Evolutionary conservation across 2,113 vertebrate genomes (phyloP).

Genomic region (Spea multiplicata): DNA sequence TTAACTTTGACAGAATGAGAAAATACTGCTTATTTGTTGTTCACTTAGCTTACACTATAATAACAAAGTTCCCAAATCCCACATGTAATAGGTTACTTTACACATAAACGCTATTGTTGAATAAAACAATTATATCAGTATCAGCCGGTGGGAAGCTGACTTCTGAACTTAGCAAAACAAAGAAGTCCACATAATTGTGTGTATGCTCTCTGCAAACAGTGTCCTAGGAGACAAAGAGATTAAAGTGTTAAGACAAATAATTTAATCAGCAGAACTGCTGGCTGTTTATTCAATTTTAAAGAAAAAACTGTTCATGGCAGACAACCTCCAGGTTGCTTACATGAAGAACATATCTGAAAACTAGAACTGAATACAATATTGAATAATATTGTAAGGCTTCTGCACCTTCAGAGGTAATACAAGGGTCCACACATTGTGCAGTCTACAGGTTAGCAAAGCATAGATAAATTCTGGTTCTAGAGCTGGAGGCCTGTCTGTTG

Average conservation of each 20-base stretch:
- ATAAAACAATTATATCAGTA: conserved; percentile 24
- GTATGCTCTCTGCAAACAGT: neutral
- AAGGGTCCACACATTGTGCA: neutral
- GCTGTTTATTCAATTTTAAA: neutral
- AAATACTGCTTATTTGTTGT: neutral
- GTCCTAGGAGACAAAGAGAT: neutral
- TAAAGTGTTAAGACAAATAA: conserved; percentile 15
- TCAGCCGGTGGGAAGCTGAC: neutral
- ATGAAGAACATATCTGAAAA: neutral
- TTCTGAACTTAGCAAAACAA: conserved; percentile 14
- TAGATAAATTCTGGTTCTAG: neutral
- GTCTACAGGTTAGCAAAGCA: too few species aligned
- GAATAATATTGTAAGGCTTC: neutral
- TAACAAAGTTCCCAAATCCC: neutral
- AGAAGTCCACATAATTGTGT: conserved; percentile 13
- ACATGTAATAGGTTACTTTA: conserved; percentile 3
- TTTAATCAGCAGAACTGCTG: conserved; percentile 3
- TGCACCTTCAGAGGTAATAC: neutral
- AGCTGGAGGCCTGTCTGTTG: neutral
- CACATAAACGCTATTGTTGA: conserved; percentile 25
- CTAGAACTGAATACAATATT: neutral
- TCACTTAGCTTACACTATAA: neutral
- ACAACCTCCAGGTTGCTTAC: neutral
- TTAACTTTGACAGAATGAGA: neutral
- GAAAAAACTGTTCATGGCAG: neutral